Evolutionary conservation across 2,113 vertebrate genomes (phyloP).

Genomic region (Brachyhypopomus occidentalis): DNA sequence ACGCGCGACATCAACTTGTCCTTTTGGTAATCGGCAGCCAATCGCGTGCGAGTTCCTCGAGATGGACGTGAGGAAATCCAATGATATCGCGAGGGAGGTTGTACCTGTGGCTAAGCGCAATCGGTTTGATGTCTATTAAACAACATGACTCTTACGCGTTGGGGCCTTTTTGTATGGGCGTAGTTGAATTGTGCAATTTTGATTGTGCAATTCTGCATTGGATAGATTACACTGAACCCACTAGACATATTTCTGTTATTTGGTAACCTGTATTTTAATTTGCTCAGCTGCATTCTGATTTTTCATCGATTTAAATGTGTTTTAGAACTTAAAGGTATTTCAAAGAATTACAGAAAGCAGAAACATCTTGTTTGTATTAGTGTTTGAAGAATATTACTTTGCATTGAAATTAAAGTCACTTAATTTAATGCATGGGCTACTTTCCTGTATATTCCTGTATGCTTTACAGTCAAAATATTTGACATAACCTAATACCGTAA

Average conservation of each 20-base stretch:
- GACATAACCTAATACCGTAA: neutral
- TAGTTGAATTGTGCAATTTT: neutral
- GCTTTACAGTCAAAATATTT: too few relatives aligned
- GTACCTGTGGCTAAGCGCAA: too few relatives aligned
- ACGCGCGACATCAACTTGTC: neutral
- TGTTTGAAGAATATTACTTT: neutral
- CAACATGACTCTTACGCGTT: neutral
- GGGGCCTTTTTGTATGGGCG: neutral
- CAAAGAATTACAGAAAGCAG: too few relatives aligned
- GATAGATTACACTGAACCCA: too few relatives aligned
- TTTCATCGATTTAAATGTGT: too few relatives aligned
- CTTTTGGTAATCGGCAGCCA: slow-evolving; percentile 16
- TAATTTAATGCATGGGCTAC: neutral
- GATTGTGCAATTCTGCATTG: too few relatives aligned
- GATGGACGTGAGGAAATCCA: neutral
- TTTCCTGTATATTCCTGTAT: neutral
- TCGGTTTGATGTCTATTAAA: neutral
- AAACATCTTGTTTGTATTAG: neutral
- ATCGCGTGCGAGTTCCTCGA: neutral
- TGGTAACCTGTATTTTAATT: too few relatives aligned
- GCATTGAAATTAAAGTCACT: neutral
- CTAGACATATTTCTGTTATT: too few relatives aligned
- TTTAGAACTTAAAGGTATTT: too few relatives aligned
- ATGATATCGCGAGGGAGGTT: neutral
- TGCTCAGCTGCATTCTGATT: too few relatives aligned